Evolutionary conservation across 2,113 vertebrate genomes (phyloP).

Genomic region (Saguinus midas): DNA sequence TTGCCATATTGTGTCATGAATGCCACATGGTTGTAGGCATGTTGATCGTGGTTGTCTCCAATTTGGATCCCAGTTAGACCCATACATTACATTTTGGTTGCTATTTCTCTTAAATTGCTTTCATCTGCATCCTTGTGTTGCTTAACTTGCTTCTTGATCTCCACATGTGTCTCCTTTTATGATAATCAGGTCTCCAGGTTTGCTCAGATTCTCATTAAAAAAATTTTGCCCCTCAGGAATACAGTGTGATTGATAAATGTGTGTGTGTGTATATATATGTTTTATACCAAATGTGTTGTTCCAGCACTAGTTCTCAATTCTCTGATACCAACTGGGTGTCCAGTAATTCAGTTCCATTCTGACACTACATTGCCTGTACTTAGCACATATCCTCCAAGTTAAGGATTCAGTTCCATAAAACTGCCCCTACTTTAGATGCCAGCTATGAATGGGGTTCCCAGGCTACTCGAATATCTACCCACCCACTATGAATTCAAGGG

Average conservation of each 20-base stretch:
- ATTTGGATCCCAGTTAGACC: not conserved
- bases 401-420: not conserved
- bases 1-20: not conserved
- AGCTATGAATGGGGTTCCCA: not conserved
- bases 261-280: too few species aligned
- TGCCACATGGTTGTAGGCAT: not conserved
- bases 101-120: not conserved
- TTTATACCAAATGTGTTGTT: not conserved
- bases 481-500: not conserved
- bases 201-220: not conserved
- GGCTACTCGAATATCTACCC: not conserved
- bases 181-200: not conserved
- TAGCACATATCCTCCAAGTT: not conserved
- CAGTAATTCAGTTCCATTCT: not conserved
- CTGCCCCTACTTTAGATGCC: not conserved
- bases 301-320: not conserved
- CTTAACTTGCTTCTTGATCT: not conserved
- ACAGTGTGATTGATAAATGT: not conserved
- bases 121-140: not conserved
- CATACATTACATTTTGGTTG: not conserved
- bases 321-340: not conserved
- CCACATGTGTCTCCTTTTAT: not conserved
- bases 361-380: not conserved
- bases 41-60: not conserved
- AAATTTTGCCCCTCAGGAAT: not conserved